Percentiles rank a stretch among this genome's conserved stretches.
Conservation (phyloP, 2,797 vertebrate genomes). For the Remorina albescens region DNA sequence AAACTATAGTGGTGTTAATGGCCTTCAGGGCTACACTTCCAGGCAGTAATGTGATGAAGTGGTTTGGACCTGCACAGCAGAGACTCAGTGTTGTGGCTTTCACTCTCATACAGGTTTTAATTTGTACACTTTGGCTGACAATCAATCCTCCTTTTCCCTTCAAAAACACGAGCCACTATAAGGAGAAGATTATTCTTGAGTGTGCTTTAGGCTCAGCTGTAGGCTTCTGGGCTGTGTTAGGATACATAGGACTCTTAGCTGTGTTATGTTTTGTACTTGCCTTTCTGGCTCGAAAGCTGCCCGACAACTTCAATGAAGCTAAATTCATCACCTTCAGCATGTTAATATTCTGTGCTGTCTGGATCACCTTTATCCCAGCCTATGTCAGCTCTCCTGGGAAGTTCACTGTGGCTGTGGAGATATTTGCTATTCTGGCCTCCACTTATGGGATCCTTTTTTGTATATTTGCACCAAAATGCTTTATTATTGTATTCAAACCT, state of each 20-base stretch:
- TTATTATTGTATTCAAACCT: slow-evolving; percentile 78
- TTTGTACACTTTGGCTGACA: slow-evolving; percentile 79
- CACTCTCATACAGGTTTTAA: slow-evolving; percentile 77
- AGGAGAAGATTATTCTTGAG: slow-evolving; percentile 79
- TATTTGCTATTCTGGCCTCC: slow-evolving; percentile 83
- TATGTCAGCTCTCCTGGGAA: slow-evolving; percentile 84
- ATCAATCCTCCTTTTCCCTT: slow-evolving; percentile 76
- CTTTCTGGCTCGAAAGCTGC: slow-evolving; percentile 79
- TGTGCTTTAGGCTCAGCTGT: slow-evolving; percentile 75
- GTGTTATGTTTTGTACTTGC: slow-evolving; percentile 78
- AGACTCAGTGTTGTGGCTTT: slow-evolving; percentile 78
- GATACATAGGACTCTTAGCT: slow-evolving; percentile 79
- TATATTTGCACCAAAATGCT: slow-evolving; percentile 83
- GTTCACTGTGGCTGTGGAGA: slow-evolving; percentile 82
- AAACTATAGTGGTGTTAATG: slow-evolving; percentile 84
- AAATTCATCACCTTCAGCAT: slow-evolving; percentile 84
- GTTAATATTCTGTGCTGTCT: slow-evolving; percentile 82
- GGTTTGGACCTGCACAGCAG: slow-evolving; percentile 82
- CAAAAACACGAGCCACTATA: slow-evolving; percentile 72
- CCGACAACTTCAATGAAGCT: slow-evolving; percentile 82
- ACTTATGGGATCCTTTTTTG: slow-evolving; percentile 81
- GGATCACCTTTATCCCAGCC: slow-evolving; percentile 83
- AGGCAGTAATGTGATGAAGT: slow-evolving; percentile 79
- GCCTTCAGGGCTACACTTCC: slow-evolving; percentile 79
- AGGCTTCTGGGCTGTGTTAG: slow-evolving; percentile 81